A percentile compares a stretch with the other conserved stretches of the same genome.
Evolutionary conservation across 1,140 invertebrate species (phyloP).

Genomic region (Tetragnatha versicolor): DNA sequence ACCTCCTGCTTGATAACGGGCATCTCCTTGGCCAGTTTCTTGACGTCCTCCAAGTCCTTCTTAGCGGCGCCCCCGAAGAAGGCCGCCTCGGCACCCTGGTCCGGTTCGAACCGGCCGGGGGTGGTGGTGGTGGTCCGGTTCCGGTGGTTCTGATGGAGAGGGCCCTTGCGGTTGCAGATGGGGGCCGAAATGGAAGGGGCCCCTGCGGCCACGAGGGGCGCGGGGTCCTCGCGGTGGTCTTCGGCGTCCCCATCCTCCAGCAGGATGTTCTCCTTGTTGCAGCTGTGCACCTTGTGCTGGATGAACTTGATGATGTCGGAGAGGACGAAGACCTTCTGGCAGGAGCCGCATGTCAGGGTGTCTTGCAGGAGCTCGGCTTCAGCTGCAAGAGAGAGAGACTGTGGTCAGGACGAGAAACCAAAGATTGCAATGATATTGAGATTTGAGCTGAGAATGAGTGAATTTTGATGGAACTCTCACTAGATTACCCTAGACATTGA

Average conservation of each 20-base stretch:
- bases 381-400: conserved; percentile 27
- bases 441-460: too few species aligned
- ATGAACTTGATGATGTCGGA: conserved; percentile 95
- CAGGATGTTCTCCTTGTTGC: conserved; percentile 64
- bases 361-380: conserved; percentile 68
- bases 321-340: conserved; percentile 87
- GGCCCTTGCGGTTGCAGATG: conserved; percentile 49
- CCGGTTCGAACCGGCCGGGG: conserved; percentile 10
- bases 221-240: conserved; percentile 35
- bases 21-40: conserved; percentile 14
- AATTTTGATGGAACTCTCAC: too few species aligned
- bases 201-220: not conserved
- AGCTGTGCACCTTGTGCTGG: conserved; percentile 83
- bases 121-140: conserved; percentile 23
- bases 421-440: too few species aligned
- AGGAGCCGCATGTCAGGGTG: conserved; percentile 90
- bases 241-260: conserved; percentile 26
- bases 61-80: conserved; percentile 8
- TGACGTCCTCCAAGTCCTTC: conserved; percentile 10
- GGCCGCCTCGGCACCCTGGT: not conserved
- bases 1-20: conserved; percentile 34
- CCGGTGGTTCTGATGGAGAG: conserved; percentile 34
- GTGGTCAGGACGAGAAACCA: too few species aligned
- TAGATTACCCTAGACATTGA: too few species aligned
- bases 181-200: conserved; percentile 41